Evolutionary conservation across 1,140 invertebrate species (phyloP), one percentile per base, ranked within the genome.

Genomic region (Paraescarpia echinospica): DNA sequence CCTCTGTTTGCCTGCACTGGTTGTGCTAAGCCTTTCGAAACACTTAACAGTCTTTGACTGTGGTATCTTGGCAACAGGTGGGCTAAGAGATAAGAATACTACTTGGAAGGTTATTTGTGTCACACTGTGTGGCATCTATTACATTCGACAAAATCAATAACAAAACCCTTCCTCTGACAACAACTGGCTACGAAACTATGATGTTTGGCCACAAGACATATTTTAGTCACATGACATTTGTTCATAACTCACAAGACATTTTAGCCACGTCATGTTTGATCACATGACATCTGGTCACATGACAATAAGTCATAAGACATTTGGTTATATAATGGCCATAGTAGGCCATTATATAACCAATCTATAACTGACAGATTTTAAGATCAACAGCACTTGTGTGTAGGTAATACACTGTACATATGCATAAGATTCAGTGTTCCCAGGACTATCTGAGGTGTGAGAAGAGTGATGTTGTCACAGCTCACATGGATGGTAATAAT

Each of bases 61-160:
- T 77, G 59, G 59, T 77, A 77, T 77, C 59, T 77, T 77, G 59
- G 59, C 59, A 27, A 77, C 59, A 77, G 59, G 59, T 77, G 59
- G 48, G 59, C 2, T 77, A 27, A 12, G 22, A 77, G 59, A 77
- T 77, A 77, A 77, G 59, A 31, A 77, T 77, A 77, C 2, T 77
- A 77, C 59, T 77, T 77, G 59, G 59, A 77, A 77, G 59, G 59
- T 77, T 77, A 77, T 77, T 77, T 77, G 14, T 77, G 59, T 77
- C 27, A 14, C 2, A 27, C 59, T 27, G 59, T 31, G 27, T 77
- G 59, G 14, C 59, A 77, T 77, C 59, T 77, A 77, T 77, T 77
- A 77, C 59, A 77, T 77, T 77, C 22, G 59, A 77, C 59, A 77
- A 77, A 77, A 77, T 77, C 59, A 77, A 77, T 77, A 77, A 77